phyloP scores from a whole-genome alignment of 2,888 invertebrate species.

The Oasisia sp. region DNA sequence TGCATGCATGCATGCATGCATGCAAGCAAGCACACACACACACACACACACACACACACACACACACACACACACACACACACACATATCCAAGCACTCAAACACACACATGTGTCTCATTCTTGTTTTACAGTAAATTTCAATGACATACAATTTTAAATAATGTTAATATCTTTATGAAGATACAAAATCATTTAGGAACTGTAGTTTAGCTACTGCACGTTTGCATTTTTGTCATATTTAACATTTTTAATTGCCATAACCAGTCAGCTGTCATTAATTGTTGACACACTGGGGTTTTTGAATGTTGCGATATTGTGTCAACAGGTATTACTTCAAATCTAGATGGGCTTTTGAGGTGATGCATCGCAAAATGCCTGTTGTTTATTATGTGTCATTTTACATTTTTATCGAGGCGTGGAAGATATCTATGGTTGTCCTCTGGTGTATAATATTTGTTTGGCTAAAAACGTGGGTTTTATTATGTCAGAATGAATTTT shows the following conservation, averaged over 20 bases:
- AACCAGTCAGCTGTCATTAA: neutral
- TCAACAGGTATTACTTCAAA: neutral
- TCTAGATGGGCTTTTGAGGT: neutral
- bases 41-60: no score
- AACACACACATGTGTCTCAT: neutral
- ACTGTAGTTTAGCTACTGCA: neutral
- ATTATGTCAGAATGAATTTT: neutral
- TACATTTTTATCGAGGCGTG: neutral
- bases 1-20: neutral
- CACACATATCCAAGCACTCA: no score
- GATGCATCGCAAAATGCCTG: neutral
- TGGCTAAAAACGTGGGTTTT: neutral
- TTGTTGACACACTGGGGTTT: neutral
- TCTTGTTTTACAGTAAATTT: neutral
- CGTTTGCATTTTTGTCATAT: neutral
- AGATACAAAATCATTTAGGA: neutral
- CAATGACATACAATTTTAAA: neutral
- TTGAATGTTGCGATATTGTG: neutral
- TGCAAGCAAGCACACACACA: no score
- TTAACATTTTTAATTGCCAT: neutral
- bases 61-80: no score
- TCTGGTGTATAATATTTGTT: neutral
- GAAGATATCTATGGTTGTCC: neutral
- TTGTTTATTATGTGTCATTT: neutral
- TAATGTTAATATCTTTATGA: neutral